phyloP scores from a whole-genome alignment of 2,888 invertebrate species.

The Euplexia lucipara region DNA sequence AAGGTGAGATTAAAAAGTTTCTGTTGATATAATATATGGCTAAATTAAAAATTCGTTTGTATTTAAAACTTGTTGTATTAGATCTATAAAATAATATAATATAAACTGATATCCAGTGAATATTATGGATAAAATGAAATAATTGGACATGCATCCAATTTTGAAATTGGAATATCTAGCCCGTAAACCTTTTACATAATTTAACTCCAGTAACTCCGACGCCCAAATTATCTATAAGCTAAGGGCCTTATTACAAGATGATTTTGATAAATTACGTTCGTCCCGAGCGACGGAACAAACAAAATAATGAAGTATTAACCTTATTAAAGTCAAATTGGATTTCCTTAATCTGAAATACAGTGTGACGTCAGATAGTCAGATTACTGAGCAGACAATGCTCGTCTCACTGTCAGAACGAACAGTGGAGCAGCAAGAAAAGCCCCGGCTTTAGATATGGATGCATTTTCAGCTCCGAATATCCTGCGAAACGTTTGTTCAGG shows the following conservation, averaged over 20 bases:
- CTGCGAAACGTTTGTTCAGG: conserved; percentile 72
- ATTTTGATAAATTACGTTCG: conserved; percentile 47
- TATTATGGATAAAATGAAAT: neutral
- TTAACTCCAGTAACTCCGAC: conserved; percentile 3
- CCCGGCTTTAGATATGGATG: conserved; percentile 66
- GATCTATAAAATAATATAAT: neutral
- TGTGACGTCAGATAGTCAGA: conserved; percentile 52
- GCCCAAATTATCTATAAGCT: conserved; percentile 26
- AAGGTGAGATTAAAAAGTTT: neutral
- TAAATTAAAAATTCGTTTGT: no score
- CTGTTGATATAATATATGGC: no score
- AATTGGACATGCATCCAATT: conserved; percentile 11
- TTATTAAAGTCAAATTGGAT: conserved; percentile 52
- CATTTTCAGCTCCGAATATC: conserved; percentile 64
- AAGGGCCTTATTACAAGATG: conserved; percentile 37
- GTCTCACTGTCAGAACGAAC: conserved; percentile 48
- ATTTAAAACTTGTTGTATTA: no score
- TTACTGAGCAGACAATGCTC: conserved; percentile 47
- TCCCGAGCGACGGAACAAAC: conserved; percentile 34
- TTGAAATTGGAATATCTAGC: neutral
- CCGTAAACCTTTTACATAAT: conserved; percentile 1
- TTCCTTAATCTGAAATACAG: conserved; percentile 38
- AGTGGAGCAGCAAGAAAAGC: conserved; percentile 55
- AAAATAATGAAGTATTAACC: conserved; percentile 53
- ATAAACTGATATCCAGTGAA: no score